phyloP scores from a whole-genome alignment of 2,797 vertebrate species.

The Tenualosa thibaudeaui region DNA sequence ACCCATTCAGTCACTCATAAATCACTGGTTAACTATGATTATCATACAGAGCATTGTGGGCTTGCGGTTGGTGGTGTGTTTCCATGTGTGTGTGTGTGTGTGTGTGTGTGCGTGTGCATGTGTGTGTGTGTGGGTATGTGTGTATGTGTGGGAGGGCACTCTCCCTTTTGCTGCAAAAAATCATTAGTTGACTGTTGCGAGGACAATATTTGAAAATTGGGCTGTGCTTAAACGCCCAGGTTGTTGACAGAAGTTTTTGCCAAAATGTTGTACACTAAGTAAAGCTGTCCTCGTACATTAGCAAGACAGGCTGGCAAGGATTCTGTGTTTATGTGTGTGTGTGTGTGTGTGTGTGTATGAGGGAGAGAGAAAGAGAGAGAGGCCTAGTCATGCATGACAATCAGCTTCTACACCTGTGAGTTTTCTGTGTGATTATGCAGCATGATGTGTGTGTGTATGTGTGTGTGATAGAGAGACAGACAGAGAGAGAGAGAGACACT shows the following conservation, averaged over 20 bases:
- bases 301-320: neutral
- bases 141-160: too few species aligned
- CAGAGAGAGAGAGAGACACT: too few species aligned
- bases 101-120: too few species aligned
- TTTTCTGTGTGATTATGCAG: neutral
- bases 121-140: too few species aligned
- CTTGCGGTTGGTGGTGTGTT: neutral
- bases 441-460: neutral
- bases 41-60: too few species aligned
- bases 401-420: neutral
- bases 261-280: neutral
- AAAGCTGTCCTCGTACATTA: neutral
- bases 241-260: neutral
- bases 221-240: neutral
- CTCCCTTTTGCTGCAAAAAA: neutral
- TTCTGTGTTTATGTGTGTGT: neutral
- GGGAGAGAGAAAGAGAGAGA: neutral
- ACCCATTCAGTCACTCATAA: too few species aligned
- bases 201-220: neutral
- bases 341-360: neutral
- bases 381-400: too few species aligned
- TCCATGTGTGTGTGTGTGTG: neutral
- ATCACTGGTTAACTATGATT: too few species aligned
- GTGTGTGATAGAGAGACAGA: too few species aligned
- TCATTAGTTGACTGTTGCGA: neutral